Evolutionary conservation across 2,797 vertebrate genomes (phyloP).

Genomic region (Pagetopsis macropterus): DNA sequence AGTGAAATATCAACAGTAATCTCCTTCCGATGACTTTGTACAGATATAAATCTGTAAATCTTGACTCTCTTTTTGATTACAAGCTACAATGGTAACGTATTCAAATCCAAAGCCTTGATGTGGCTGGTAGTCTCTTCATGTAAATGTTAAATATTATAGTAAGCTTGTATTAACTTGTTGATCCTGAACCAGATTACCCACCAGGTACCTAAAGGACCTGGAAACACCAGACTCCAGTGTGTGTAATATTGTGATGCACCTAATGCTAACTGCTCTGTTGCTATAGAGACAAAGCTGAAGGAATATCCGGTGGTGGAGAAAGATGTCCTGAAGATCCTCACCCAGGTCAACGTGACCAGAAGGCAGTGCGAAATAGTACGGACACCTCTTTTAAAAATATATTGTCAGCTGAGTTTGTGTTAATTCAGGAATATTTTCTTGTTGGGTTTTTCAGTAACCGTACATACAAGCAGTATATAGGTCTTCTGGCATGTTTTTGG

Average conservation of each 20-base stretch:
- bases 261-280: background rate
- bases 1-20: background rate
- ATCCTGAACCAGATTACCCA: background rate
- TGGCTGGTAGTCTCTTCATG: background rate
- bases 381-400: background rate
- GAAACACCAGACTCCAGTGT: background rate
- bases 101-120: background rate
- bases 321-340: constrained; percentile 90
- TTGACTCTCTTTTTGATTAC: background rate
- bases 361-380: constrained; percentile 94
- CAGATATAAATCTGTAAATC: too few relatives aligned
- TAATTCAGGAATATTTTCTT: too few relatives aligned
- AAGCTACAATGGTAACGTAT: background rate
- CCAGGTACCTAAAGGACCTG: too few relatives aligned
- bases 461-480: too few relatives aligned
- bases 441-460: too few relatives aligned
- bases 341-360: constrained; percentile 93
- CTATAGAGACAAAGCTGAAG: constrained; percentile 88
- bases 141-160: background rate
- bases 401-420: too few relatives aligned
- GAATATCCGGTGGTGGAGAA: constrained; percentile 88
- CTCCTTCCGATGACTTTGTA: background rate
- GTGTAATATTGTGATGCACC: background rate
- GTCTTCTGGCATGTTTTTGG: too few relatives aligned
- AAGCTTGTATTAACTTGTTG: background rate